Conservation (phyloP, 2,888 invertebrate species). For the Xestia c-nigrum region DNA sequence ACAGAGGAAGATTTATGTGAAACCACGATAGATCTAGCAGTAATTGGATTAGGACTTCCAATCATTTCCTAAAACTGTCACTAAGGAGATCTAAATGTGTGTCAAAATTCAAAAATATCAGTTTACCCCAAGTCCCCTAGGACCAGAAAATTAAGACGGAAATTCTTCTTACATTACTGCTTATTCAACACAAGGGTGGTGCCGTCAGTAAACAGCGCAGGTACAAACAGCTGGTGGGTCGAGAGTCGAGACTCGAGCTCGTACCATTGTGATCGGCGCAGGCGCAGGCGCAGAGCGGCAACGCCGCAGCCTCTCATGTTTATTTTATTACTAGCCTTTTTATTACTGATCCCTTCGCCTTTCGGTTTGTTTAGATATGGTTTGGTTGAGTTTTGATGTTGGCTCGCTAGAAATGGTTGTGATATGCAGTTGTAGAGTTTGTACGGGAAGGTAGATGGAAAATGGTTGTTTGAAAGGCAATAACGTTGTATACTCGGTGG, state of each 20-base stretch:
- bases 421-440: slow-evolving; percentile 40
- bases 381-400: slow-evolving; percentile 57
- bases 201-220: slow-evolving; percentile 79
- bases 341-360: slow-evolving; percentile 57
- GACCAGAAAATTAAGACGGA: slow-evolving; percentile 26
- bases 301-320: slow-evolving; percentile 74
- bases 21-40: not conserved
- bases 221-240: slow-evolving; percentile 84
- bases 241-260: slow-evolving; percentile 61
- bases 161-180: slow-evolving; percentile 48
- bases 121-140: not conserved
- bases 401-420: slow-evolving; percentile 56
- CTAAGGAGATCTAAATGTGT: not conserved
- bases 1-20: not conserved
- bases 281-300: slow-evolving; percentile 80
- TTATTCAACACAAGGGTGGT: slow-evolving; percentile 42
- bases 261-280: slow-evolving; percentile 75
- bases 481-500: slow-evolving; percentile 19
- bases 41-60: not conserved
- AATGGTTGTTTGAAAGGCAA: slow-evolving; percentile 30
- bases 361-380: slow-evolving; percentile 60
- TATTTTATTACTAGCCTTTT: slow-evolving; percentile 66
- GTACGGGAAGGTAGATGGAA: slow-evolving; percentile 28
- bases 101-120: not conserved
- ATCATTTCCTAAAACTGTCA: not conserved